These are phyloP conservation scores for Eumacrocentrus americanus DNA, from an alignment of 2,888 invertebrate species.

Conservation along the genomic window DNA sequence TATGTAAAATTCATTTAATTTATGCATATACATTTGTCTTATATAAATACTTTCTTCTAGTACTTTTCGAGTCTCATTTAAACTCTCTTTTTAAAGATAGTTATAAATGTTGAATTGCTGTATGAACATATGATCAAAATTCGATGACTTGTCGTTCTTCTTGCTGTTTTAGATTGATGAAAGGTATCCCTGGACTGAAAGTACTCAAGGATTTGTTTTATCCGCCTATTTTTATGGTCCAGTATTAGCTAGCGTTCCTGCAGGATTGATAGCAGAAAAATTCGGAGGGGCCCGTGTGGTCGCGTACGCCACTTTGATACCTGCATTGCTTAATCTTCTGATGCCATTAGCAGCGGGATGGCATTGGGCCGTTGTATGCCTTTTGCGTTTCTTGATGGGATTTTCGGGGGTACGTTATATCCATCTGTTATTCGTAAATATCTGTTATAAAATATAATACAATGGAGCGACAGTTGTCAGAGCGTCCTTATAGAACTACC, in stretches of 20 bases:
- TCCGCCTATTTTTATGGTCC: conserved; percentile 55
- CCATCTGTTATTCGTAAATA: conserved; percentile 9
- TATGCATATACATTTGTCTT: background rate
- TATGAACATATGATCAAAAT: background rate
- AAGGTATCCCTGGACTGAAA: conserved; percentile 54
- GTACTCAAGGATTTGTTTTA: conserved; percentile 50
- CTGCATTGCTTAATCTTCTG: conserved; percentile 55
- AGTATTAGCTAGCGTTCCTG: conserved; percentile 54
- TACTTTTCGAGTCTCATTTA: no score
- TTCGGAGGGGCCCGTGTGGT: conserved; percentile 58
- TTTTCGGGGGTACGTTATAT: conserved; percentile 52
- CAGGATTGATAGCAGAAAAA: conserved; percentile 56
- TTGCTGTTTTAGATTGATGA: conserved; percentile 47
- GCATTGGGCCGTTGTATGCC: conserved; percentile 49
- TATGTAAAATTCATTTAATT: conserved; percentile 34
- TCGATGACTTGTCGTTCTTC: no score
- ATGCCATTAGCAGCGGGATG: conserved; percentile 53
- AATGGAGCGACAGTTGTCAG: no score
- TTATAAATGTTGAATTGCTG: background rate
- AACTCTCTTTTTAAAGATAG: no score
- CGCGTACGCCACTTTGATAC: conserved; percentile 58
- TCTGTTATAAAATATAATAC: conserved; percentile 7
- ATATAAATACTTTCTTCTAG: no score
- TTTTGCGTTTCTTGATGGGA: conserved; percentile 56
- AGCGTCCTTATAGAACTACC: no score